phyloP scores from a whole-genome alignment of 2,888 invertebrate species.

The Leptinotarsa peninsularis region DNA sequence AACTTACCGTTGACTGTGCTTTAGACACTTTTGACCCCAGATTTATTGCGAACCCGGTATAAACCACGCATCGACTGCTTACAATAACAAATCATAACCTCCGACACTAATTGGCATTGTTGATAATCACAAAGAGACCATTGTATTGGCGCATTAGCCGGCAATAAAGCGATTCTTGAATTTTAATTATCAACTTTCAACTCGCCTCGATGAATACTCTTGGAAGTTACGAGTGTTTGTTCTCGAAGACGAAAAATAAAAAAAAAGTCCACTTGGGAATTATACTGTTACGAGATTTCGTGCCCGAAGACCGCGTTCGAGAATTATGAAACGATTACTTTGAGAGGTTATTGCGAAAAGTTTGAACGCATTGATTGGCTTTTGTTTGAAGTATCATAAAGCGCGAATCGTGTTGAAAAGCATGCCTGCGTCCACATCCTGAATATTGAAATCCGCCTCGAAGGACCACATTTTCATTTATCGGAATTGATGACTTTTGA shows the following conservation, averaged over 20 bases:
- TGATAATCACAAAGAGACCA: constrained; percentile 24
- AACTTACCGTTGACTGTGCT: no score
- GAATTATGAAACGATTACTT: constrained; percentile 5
- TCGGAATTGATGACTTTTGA: neutral
- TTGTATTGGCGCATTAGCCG: constrained; percentile 14
- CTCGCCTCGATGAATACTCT: constrained; percentile 3
- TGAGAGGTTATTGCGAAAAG: neutral
- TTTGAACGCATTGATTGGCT: neutral
- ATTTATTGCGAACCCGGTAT: neutral
- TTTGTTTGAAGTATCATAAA: no score
- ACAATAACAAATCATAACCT: constrained; percentile 28
- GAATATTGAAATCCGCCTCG: neutral
- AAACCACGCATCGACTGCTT: constrained; percentile 11
- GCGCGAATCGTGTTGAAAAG: no score
- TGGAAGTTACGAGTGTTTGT: constrained; percentile 5
- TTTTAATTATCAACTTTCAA: constrained; percentile 16
- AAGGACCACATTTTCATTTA: neutral
- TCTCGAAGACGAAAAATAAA: neutral
- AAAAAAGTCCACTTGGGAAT: neutral
- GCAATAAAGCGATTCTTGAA: constrained; percentile 11
- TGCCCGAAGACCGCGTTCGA: neutral
- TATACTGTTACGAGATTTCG: neutral
- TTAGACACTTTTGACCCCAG: no score
- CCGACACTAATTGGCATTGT: constrained; percentile 27
- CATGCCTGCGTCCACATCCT: neutral